phyloP scores from a whole-genome alignment of 2,888 invertebrate genomes.

The Epinotia brunnichana region DNA sequence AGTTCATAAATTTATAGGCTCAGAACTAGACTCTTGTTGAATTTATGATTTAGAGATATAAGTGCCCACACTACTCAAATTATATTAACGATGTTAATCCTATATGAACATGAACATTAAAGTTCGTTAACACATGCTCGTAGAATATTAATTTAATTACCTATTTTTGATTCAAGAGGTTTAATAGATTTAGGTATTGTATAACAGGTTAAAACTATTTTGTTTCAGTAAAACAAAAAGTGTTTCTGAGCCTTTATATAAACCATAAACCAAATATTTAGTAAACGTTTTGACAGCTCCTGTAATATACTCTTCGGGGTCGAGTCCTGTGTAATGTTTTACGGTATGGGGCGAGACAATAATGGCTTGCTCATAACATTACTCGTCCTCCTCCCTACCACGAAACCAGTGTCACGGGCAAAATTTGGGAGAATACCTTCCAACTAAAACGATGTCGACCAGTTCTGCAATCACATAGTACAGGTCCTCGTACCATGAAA shows the following conservation, averaged over 20 bases:
- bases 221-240: background rate
- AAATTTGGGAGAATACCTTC: conserved; percentile 54
- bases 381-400: conserved; percentile 80
- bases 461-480: conserved; percentile 57
- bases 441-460: conserved; percentile 12
- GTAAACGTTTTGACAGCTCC: conserved; percentile 72
- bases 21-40: conserved; percentile 71
- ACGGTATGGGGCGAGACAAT: conserved; percentile 84
- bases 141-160: background rate
- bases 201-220: background rate
- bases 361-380: conserved; percentile 84
- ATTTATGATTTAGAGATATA: conserved; percentile 49
- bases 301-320: conserved; percentile 64
- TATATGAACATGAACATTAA: conserved; percentile 6
- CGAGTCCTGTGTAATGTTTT: conserved; percentile 82
- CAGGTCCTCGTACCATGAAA: conserved; percentile 52
- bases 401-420: conserved; percentile 62
- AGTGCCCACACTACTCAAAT: conserved; percentile 34
- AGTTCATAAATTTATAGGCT: conserved; percentile 72
- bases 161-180: background rate
- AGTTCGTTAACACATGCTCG: background rate
- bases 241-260: conserved; percentile 37
- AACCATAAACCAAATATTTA: conserved; percentile 44
- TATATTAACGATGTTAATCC: conserved; percentile 27
- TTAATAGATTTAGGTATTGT: too few species aligned